Conservation (phyloP, 2,797 vertebrate genomes). For the Notoglanidium macrostoma region DNA sequence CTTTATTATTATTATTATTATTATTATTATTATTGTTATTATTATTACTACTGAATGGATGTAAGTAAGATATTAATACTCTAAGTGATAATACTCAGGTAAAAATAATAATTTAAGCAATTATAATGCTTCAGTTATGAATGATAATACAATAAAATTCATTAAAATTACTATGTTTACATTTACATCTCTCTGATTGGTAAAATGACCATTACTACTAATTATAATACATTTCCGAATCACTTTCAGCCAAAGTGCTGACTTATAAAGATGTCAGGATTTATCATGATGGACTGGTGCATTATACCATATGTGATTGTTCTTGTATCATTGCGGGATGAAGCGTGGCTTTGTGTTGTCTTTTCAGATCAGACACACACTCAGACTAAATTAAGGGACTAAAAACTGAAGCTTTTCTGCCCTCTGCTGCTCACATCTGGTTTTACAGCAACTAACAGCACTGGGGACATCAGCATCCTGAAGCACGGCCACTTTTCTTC, state of each 20-base stretch:
- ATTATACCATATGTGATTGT: not conserved
- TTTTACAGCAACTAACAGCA: not conserved
- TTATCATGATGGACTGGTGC: not conserved
- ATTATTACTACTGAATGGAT: not conserved
- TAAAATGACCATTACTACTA: not conserved
- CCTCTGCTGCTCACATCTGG: constrained; percentile 19
- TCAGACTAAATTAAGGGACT: not conserved
- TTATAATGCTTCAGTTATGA: not conserved
- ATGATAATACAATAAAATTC: not conserved
- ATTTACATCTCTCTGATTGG: not conserved
- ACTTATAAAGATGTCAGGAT: not conserved
- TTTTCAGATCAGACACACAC: not conserved
- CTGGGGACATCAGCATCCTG: not conserved
- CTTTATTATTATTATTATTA: not conserved
- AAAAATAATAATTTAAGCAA: not conserved
- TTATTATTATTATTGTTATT: not conserved
- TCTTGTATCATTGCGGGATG: not conserved
- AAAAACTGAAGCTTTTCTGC: constrained; percentile 2
- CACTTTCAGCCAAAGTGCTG: not conserved
- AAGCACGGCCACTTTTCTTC: not conserved
- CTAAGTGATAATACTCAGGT: not conserved
- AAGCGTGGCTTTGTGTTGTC: not conserved
- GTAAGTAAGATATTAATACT: not conserved
- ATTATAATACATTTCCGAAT: not conserved
- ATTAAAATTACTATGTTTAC: not conserved